phyloP scores from a whole-genome alignment of 2,797 vertebrate species.

The Chaunax sp. region DNA sequence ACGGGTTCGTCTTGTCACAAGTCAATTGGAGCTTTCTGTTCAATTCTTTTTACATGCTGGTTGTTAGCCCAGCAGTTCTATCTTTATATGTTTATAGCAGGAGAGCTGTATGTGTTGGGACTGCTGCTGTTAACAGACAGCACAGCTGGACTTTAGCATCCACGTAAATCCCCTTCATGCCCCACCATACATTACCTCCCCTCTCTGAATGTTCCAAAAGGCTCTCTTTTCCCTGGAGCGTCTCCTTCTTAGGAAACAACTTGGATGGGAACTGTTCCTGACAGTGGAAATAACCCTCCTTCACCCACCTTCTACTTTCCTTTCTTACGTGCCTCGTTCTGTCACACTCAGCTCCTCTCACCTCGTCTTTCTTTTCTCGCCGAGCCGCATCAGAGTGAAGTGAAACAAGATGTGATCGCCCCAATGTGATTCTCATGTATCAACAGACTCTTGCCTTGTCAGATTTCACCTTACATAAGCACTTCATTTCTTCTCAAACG shows the following conservation, averaged over 20 bases:
- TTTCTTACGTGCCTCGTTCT: conserved; percentile 4
- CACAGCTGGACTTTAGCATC: conserved; percentile 55
- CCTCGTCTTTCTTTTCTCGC: neutral
- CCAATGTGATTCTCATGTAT: conserved; percentile 58
- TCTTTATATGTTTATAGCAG: conserved; percentile 13
- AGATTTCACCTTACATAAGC: conserved; percentile 48
- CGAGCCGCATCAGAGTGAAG: conserved; percentile 31
- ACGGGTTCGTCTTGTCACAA: conserved; percentile 44
- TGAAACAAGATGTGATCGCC: conserved; percentile 49
- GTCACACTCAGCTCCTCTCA: conserved; percentile 6
- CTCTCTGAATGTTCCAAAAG: conserved; percentile 10
- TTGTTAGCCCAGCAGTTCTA: conserved; percentile 21
- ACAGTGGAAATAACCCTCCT: conserved; percentile 38
- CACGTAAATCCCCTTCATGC: conserved; percentile 53
- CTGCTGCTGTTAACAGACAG: conserved; percentile 55
- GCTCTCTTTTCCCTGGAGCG: neutral
- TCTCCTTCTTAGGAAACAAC: conserved; percentile 9
- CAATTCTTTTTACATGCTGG: conserved; percentile 14
- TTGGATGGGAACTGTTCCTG: conserved; percentile 1
- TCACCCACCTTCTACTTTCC: conserved; percentile 2
- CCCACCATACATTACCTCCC: conserved; percentile 46
- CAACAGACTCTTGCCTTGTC: conserved; percentile 37
- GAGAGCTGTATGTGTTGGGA: conserved; percentile 23
- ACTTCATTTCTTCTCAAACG: conserved; percentile 31
- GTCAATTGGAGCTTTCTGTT: conserved; percentile 48